These are phyloP conservation scores for Listronotus bonariensis DNA, from an alignment of 1,140 invertebrate genomes.

Conservation along the genomic window DNA sequence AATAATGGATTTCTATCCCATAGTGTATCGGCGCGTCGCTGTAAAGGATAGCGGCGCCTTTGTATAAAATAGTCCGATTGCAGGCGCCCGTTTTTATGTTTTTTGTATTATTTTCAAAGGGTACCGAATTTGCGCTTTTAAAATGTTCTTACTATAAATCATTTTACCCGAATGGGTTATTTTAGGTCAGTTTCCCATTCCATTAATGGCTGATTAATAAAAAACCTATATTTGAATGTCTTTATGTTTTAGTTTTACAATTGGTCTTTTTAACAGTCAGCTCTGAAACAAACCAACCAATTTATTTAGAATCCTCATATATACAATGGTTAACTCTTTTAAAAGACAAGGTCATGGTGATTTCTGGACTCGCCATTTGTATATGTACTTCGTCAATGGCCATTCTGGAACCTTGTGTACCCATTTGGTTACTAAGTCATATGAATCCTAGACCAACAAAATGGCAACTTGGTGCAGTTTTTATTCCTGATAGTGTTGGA, in stretches of 20 bases:
- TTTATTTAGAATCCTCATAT: slow-evolving; percentile 25
- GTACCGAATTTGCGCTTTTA: too few relatives aligned
- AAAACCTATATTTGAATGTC: too few relatives aligned
- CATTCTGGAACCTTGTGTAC: slow-evolving; percentile 80
- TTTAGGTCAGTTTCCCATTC: too few relatives aligned
- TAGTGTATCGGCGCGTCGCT: too few relatives aligned
- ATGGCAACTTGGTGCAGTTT: slow-evolving; percentile 80
- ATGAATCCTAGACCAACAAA: slow-evolving; percentile 74
- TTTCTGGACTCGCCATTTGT: slow-evolving; percentile 71
- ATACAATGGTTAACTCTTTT: slow-evolving; percentile 63
- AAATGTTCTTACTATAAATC: too few relatives aligned
- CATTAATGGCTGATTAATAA: too few relatives aligned
- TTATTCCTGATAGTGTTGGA: slow-evolving; percentile 81
- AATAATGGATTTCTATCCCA: too few relatives aligned
- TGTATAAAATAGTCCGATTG: too few relatives aligned
- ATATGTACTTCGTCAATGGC: slow-evolving; percentile 79
- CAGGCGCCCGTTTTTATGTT: too few relatives aligned
- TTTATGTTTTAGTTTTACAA: slow-evolving; percentile 1
- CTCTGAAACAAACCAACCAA: slow-evolving; percentile 12
- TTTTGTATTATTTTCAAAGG: too few relatives aligned
- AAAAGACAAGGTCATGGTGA: slow-evolving; percentile 63
- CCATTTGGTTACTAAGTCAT: slow-evolving; percentile 76
- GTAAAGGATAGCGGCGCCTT: too few relatives aligned
- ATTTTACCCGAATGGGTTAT: too few relatives aligned
- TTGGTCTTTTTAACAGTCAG: not conserved